These are phyloP conservation scores for Halesus radiatus DNA, from an alignment of 1,140 invertebrate species.

Conservation along the genomic window DNA sequence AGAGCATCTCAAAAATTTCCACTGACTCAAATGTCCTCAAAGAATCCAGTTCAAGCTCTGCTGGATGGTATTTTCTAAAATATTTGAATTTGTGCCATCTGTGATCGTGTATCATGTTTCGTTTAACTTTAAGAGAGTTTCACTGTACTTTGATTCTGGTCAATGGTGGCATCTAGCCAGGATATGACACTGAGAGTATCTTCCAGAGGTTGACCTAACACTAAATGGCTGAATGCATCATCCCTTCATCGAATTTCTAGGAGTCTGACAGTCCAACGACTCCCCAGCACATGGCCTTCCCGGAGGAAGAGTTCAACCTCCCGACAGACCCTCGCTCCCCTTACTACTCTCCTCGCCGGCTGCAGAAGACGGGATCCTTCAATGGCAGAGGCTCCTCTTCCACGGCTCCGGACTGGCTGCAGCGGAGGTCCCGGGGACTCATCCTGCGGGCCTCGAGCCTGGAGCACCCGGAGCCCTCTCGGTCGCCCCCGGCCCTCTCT, in stretches of 20 bases:
- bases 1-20: too few relatives aligned
- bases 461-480: constrained; percentile 61
- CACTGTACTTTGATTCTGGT: too few relatives aligned
- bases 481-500: constrained; percentile 43
- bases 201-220: too few relatives aligned
- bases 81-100: too few relatives aligned
- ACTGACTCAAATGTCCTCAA: too few relatives aligned
- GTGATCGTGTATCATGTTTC: too few relatives aligned
- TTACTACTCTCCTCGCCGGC: constrained; percentile 62
- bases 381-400: constrained; percentile 41
- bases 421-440: constrained; percentile 63
- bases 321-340: constrained; percentile 61
- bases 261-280: constrained; percentile 53
- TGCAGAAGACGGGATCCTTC: constrained; percentile 61
- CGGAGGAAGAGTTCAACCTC: constrained; percentile 33
- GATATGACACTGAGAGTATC: too few relatives aligned
- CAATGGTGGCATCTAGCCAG: too few relatives aligned
- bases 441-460: constrained; percentile 67
- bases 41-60: too few relatives aligned
- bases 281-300: constrained; percentile 40
- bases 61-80: too few relatives aligned
- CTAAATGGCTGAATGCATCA: not conserved
- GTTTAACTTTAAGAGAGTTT: too few relatives aligned
- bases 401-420: constrained; percentile 51
- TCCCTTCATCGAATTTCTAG: constrained; percentile 19